A percentile compares a stretch with the other conserved stretches of the same genome.
Conservation (phyloP, 35 echinoderm and acorn worm genomes). For the Holothuria glaberrima region DNA sequence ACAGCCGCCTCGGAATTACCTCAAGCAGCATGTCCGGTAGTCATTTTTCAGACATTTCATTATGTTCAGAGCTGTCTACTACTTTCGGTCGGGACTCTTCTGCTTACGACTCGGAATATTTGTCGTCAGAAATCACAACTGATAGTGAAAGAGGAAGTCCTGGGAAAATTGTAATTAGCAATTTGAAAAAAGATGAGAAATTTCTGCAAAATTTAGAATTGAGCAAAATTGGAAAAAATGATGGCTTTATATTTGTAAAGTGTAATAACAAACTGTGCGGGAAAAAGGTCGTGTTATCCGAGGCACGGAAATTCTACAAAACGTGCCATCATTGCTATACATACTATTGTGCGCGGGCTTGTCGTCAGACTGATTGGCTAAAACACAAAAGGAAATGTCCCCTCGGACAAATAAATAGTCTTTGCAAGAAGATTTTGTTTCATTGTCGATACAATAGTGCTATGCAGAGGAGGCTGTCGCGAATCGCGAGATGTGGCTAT, state of each 20-base stretch:
- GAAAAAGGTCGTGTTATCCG: constrained; percentile 61
- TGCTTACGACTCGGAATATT: not conserved
- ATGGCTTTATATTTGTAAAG: constrained; percentile 69
- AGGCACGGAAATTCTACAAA: constrained; percentile 85
- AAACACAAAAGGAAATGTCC: constrained; percentile 90
- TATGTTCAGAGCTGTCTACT: not conserved
- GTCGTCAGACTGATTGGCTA: constrained; percentile 76
- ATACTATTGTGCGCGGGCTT: constrained; percentile 93
- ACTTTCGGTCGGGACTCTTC: not conserved
- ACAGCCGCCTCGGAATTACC: not conserved
- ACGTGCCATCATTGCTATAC: constrained; percentile 97
- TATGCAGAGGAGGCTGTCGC: constrained; percentile 68
- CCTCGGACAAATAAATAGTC: constrained; percentile 76
- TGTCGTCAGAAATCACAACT: not conserved
- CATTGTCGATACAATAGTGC: constrained; percentile 80
- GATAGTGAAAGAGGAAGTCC: not conserved
- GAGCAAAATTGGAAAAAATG: not conserved
- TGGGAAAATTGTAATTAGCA: constrained; percentile 19
- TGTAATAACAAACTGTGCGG: constrained; percentile 78
- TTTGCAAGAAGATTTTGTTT: constrained; percentile 84
- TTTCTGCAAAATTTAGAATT: not conserved
- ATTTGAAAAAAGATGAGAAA: not conserved
- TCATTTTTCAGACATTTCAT: constrained; percentile 22
- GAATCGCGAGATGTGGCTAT: constrained; percentile 76
- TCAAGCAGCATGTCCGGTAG: not conserved